phyloP scores from a whole-genome alignment of 2,797 vertebrate genomes.

The Huso huso region DNA sequence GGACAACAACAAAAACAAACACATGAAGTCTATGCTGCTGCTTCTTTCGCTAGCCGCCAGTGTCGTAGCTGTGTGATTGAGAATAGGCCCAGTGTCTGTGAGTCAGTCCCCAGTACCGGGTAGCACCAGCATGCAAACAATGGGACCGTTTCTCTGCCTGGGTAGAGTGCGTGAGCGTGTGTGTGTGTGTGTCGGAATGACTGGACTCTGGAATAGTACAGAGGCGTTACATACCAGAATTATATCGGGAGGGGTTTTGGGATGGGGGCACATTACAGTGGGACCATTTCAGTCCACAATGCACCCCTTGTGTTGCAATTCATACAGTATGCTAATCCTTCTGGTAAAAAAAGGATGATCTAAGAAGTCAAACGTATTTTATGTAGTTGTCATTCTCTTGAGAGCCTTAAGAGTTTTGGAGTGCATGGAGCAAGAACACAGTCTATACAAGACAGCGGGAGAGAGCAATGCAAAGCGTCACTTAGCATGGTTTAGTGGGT shows the following conservation, averaged over 20 bases:
- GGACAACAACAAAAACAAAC: conserved; percentile 32
- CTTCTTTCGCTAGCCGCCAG: conserved; percentile 30
- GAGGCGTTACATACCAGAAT: conserved; percentile 51
- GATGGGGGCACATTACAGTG: conserved; percentile 16
- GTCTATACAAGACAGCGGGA: no score
- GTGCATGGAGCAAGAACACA: no score
- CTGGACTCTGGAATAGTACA: conserved; percentile 38
- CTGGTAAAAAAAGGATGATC: neutral
- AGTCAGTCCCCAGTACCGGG: conserved; percentile 53
- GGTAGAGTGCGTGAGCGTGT: conserved; percentile 26
- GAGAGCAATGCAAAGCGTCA: no score
- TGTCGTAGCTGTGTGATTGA: conserved; percentile 31
- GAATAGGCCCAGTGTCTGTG: conserved; percentile 51
- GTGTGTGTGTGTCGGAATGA: conserved; percentile 46
- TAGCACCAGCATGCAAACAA: conserved; percentile 47
- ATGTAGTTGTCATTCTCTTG: neutral
- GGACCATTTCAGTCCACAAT: conserved; percentile 49
- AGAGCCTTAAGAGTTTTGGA: no score
- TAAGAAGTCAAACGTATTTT: neutral
- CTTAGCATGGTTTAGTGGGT: no score
- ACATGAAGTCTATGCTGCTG: conserved; percentile 41
- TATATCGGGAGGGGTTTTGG: conserved; percentile 45
- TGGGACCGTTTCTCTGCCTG: conserved; percentile 44
- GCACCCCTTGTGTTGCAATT: conserved; percentile 53
- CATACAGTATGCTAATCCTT: conserved; percentile 29